phyloP scores from a whole-genome alignment of 2,888 invertebrate genomes.

The Trichogramma dendrolimi region DNA sequence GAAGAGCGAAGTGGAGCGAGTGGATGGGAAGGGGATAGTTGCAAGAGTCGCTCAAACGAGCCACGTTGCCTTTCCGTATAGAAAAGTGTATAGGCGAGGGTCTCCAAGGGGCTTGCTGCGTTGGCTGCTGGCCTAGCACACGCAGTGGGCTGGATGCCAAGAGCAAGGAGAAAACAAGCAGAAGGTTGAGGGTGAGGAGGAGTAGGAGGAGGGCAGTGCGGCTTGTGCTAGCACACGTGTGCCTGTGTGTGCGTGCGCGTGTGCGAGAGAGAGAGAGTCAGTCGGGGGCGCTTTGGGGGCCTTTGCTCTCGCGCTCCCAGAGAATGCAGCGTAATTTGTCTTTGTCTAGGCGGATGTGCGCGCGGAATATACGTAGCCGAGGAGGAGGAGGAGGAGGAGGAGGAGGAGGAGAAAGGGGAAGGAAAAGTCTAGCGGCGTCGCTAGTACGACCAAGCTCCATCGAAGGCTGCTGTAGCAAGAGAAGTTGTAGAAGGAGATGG shows the following conservation, averaged over 20 bases:
- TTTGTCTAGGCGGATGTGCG: constrained; percentile 43
- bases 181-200: constrained; percentile 17
- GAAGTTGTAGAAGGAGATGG: constrained; percentile 16
- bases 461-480: constrained; percentile 47
- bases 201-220: constrained; percentile 19
- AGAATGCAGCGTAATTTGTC: constrained; percentile 53
- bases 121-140: not conserved
- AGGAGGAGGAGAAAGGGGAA: constrained; percentile 25
- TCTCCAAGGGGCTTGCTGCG: not conserved
- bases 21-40: constrained; percentile 31
- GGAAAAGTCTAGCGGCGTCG: not conserved
- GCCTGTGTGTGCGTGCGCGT: too few species aligned
- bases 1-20: constrained; percentile 36
- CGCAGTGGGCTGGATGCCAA: constrained; percentile 18
- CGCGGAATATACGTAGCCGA: constrained; percentile 24
- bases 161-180: constrained; percentile 21
- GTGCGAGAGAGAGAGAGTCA: not conserved
- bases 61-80: not conserved
- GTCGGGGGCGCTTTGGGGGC: constrained; percentile 28
- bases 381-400: constrained; percentile 43
- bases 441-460: constrained; percentile 50
- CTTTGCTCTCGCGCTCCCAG: constrained; percentile 48
- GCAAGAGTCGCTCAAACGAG: constrained; percentile 26
- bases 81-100: constrained; percentile 28
- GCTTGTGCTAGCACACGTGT: too few species aligned